These are phyloP conservation scores for Brachionichthys hirsutus DNA, from an alignment of 2,113 vertebrate genomes.

Conservation along the genomic window DNA sequence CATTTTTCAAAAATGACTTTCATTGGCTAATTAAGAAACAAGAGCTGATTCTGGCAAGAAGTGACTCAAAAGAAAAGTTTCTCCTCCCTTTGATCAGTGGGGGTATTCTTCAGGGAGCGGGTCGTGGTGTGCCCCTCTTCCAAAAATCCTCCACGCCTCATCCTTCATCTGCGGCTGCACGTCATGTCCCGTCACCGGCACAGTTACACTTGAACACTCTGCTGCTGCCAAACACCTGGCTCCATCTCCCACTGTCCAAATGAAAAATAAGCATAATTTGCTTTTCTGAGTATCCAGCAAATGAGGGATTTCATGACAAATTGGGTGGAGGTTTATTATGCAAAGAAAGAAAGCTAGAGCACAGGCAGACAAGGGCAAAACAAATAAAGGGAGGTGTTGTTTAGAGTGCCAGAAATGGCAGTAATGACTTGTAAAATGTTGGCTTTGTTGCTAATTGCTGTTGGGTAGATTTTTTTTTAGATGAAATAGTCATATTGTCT, in stretches of 20 bases:
- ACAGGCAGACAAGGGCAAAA: conserved; percentile 69
- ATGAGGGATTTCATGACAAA: conserved; percentile 99
- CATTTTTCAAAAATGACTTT: conserved; percentile 72
- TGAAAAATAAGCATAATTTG: conserved; percentile 99
- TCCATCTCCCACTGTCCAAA: conserved; percentile 99
- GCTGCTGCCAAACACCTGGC: conserved; percentile 99
- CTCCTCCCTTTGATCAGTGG: conserved; percentile 47
- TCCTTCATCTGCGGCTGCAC: conserved; percentile 95
- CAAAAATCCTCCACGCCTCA: conserved; percentile 94
- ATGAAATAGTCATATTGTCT: no score
- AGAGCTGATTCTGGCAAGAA: conserved; percentile 74
- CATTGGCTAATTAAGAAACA: conserved; percentile 75
- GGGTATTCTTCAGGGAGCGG: conserved; percentile 87
- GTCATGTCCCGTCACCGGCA: conserved; percentile 97
- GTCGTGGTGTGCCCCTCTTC: conserved; percentile 87
- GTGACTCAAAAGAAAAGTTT: conserved; percentile 69
- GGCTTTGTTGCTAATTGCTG: conserved; percentile 41
- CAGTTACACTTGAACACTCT: conserved; percentile 99
- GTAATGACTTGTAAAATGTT: conserved; percentile 61
- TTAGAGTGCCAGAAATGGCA: conserved; percentile 51
- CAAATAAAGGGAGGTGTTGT: conserved; percentile 46
- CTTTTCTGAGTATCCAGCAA: conserved; percentile 98
- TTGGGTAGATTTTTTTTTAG: conserved; percentile 3
- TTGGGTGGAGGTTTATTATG: conserved; percentile 89
- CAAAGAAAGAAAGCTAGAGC: conserved; percentile 87